Conservation (phyloP, 2,888 invertebrate genomes). For the Meiosimyza platycephala region DNA sequence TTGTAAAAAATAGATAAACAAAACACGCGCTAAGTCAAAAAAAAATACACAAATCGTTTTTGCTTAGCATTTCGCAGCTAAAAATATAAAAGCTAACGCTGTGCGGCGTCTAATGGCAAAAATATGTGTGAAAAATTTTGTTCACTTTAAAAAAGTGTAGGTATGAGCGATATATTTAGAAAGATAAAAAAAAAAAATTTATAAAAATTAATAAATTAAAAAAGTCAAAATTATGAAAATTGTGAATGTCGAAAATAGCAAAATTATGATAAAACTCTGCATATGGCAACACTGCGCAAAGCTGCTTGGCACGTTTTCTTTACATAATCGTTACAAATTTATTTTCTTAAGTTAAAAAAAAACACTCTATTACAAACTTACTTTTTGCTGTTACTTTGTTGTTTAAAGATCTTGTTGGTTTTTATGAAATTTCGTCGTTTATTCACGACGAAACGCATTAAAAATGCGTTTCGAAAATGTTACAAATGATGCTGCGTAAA, state of each 20-base stretch:
- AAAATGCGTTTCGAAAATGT: conserved; percentile 18
- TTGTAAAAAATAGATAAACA: conserved; percentile 31
- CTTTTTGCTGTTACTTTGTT: conserved; percentile 16
- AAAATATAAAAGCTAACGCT: conserved; percentile 26
- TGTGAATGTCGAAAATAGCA: too few species aligned
- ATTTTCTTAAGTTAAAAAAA: not conserved
- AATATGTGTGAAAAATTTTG: conserved; percentile 5
- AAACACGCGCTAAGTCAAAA: not conserved
- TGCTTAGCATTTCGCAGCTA: conserved; percentile 8
- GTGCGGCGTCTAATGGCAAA: conserved; percentile 8
- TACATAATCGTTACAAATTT: conserved; percentile 2
- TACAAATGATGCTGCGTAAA: too few species aligned
- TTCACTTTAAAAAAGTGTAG: not conserved
- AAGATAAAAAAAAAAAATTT: too few species aligned
- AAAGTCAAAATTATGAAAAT: too few species aligned
- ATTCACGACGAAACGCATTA: conserved; percentile 18
- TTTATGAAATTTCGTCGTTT: conserved; percentile 16
- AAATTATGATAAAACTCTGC: too few species aligned
- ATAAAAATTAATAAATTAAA: too few species aligned
- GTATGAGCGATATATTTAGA: too few species aligned
- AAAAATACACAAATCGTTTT: conserved; percentile 7
- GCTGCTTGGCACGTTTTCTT: not conserved
- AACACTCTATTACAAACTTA: not conserved
- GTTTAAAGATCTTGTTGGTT: not conserved
- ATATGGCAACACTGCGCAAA: conserved; percentile 3